A percentile compares a stretch with the other conserved stretches of the same genome.
These are phyloP conservation scores for Penaeus vannamei DNA, from an alignment of 1,140 invertebrate species.

Conservation along the genomic window DNA sequence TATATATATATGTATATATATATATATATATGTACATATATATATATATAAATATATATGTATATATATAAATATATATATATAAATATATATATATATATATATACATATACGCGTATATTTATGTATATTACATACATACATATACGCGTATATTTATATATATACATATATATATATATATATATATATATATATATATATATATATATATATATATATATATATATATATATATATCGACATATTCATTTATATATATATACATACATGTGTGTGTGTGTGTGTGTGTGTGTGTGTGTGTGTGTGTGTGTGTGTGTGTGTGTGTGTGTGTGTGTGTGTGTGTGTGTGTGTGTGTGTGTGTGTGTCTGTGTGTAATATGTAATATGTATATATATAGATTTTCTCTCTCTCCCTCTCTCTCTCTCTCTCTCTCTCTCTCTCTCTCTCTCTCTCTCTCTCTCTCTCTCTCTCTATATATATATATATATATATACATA, in stretches of 20 bases:
- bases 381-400: too few species aligned
- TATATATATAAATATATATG: too few species aligned
- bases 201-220: background rate
- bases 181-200: background rate
- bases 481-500: too few species aligned
- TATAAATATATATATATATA: too few species aligned
- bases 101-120: background rate
- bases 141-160: background rate
- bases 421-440: too few species aligned
- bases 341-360: background rate
- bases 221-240: background rate
- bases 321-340: background rate
- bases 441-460: too few species aligned
- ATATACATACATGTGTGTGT: conserved; percentile 11
- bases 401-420: too few species aligned
- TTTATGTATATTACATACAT: background rate
- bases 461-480: too few species aligned
- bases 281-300: background rate
- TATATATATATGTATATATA: too few species aligned
- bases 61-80: too few species aligned
- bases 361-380: too few species aligned
- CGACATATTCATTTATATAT: background rate
- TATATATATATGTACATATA: too few species aligned
- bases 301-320: background rate
- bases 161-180: background rate